phyloP scores from a whole-genome alignment of 1,140 invertebrate genomes.

The Globodera rostochiensis region DNA sequence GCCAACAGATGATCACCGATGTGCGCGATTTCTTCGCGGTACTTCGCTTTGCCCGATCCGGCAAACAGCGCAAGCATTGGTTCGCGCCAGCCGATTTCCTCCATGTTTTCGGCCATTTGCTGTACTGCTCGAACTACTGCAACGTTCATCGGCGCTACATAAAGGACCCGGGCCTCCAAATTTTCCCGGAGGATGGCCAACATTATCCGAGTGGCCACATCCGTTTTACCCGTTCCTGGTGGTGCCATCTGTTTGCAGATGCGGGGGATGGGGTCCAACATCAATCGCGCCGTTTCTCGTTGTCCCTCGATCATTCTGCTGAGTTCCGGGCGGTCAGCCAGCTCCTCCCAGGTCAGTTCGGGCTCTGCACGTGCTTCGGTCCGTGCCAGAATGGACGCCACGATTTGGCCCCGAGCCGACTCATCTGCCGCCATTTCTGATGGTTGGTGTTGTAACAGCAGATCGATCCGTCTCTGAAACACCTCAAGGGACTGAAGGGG shows the following conservation, averaged over 20 bases:
- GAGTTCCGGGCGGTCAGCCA: not conserved
- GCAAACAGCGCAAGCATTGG: not conserved
- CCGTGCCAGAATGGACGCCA: not conserved
- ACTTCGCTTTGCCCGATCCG: not conserved
- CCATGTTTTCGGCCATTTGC: not conserved
- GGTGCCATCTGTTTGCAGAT: not conserved
- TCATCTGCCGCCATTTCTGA: not conserved
- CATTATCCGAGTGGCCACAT: not conserved
- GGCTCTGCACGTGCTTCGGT: not conserved
- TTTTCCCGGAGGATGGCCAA: not conserved
- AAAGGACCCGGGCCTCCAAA: not conserved
- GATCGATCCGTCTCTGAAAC: not conserved
- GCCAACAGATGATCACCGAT: not conserved
- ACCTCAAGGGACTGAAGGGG: not conserved
- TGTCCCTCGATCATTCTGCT: not conserved
- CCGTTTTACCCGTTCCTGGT: conserved; percentile 7
- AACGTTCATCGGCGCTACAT: not conserved
- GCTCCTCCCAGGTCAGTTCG: not conserved
- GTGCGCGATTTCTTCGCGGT: not conserved
- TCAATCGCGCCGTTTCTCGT: not conserved
- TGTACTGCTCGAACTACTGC: not conserved
- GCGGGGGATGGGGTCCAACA: not conserved
- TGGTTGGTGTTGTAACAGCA: not conserved
- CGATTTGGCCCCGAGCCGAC: not conserved
- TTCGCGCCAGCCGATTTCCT: not conserved